Percentiles rank a stretch among this genome's conserved stretches.
phyloP scores from a whole-genome alignment of 2,113 vertebrate genomes.

The Rhynchomys soricoides region DNA sequence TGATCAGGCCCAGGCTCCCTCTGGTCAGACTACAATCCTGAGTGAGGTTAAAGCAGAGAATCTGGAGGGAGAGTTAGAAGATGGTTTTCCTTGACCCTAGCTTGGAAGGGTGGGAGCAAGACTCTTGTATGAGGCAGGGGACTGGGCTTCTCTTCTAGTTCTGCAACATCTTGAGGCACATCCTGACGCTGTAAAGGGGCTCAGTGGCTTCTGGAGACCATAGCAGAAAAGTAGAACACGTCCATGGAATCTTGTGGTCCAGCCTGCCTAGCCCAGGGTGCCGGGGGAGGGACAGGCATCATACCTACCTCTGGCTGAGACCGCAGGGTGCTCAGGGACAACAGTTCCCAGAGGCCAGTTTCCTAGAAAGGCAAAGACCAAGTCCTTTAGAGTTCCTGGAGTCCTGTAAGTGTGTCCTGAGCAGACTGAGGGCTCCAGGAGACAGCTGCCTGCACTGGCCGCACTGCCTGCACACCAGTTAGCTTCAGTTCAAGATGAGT shows the following conservation, averaged over 20 bases:
- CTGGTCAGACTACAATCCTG: neutral
- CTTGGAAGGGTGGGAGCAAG: neutral
- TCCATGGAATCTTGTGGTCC: neutral
- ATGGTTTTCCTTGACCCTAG: neutral
- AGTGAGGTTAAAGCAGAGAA: neutral
- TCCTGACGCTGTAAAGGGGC: neutral
- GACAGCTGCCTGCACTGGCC: too few species aligned
- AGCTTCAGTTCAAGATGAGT: neutral
- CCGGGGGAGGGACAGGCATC: neutral
- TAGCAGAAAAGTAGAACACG: neutral
- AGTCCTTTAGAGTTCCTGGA: neutral
- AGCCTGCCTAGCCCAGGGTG: neutral
- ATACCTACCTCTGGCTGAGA: neutral
- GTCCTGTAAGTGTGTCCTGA: neutral
- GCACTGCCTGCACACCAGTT: rapidly evolving
- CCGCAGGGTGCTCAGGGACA: neutral
- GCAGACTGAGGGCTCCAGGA: neutral
- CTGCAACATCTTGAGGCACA: neutral
- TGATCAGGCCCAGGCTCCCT: neutral
- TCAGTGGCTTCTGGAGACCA: neutral
- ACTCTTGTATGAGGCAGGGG: neutral
- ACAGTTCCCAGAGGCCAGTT: neutral
- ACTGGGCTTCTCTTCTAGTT: neutral
- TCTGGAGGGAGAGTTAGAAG: too few species aligned
- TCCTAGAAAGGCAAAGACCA: neutral